These are phyloP conservation scores for Zoroaster sp. DNA, from an alignment of 53 echinoderm and acorn worm genomes.

Conservation along the genomic window DNA sequence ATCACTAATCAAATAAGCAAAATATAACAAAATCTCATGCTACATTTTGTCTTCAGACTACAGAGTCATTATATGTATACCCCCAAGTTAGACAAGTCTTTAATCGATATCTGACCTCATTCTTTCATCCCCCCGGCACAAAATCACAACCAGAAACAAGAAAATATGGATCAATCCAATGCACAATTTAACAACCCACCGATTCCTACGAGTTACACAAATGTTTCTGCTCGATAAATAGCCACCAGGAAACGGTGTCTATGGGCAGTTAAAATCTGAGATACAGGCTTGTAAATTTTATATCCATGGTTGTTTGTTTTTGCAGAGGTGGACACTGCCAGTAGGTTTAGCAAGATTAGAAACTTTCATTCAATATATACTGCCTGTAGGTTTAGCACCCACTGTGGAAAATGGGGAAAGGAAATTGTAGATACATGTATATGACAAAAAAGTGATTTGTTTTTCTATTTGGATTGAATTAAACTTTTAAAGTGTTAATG, in stretches of 20 bases:
- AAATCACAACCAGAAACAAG: neutral
- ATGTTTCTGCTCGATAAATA: neutral
- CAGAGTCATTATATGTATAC: neutral
- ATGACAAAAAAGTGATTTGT: neutral
- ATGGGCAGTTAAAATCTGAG: neutral
- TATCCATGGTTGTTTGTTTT: neutral
- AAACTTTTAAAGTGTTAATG: too few relatives aligned
- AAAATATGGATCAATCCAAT: neutral
- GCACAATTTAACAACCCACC: neutral
- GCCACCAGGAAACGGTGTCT: neutral
- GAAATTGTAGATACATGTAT: neutral
- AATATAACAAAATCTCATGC: neutral
- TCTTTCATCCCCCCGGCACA: constrained; percentile 4
- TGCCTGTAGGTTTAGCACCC: neutral
- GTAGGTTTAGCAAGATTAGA: neutral
- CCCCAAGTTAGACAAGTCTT: neutral
- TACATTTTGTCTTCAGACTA: neutral
- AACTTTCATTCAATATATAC: neutral
- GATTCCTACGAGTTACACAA: neutral
- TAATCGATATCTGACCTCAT: constrained; percentile 2
- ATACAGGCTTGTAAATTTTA: neutral
- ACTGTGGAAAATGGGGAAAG: neutral
- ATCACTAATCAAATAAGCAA: too few relatives aligned
- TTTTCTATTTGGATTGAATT: too few relatives aligned
- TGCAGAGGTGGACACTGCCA: neutral